Evolutionary conservation across 2,888 invertebrate genomes (phyloP).

Genomic region (Minunthozetes semirufus): DNA sequence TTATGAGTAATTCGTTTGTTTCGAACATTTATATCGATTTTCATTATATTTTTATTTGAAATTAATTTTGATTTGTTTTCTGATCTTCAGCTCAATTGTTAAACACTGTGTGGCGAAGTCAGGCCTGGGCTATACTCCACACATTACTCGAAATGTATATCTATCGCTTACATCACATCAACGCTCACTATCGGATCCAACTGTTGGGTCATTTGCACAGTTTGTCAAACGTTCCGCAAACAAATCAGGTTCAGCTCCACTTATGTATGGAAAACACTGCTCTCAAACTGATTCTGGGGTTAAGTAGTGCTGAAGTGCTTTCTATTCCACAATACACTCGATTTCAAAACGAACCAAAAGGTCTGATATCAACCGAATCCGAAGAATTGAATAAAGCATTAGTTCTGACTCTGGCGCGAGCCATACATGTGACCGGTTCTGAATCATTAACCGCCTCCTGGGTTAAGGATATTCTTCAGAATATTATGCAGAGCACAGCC

Average conservation of each 20-base stretch:
- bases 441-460: slow-evolving; percentile 64
- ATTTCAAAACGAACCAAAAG: slow-evolving; percentile 78
- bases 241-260: slow-evolving; percentile 89
- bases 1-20: slow-evolving; percentile 62
- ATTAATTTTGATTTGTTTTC: not conserved
- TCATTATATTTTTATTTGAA: not conserved
- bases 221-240: slow-evolving; percentile 80
- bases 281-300: slow-evolving; percentile 71
- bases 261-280: slow-evolving; percentile 85
- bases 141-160: slow-evolving; percentile 94
- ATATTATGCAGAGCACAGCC: slow-evolving; percentile 87
- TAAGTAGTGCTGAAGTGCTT: slow-evolving; percentile 91
- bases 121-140: slow-evolving; percentile 92
- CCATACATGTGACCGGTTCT: slow-evolving; percentile 83
- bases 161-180: slow-evolving; percentile 90
- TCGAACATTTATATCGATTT: slow-evolving; percentile 36
- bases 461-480: slow-evolving; percentile 79
- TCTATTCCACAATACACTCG: slow-evolving; percentile 70
- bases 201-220: slow-evolving; percentile 84
- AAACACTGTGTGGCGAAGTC: slow-evolving; percentile 82
- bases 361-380: slow-evolving; percentile 79
- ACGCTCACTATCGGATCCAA: slow-evolving; percentile 89
- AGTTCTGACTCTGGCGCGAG: slow-evolving; percentile 84
- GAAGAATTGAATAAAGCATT: slow-evolving; percentile 76
- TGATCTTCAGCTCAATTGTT: slow-evolving; percentile 64